Percentiles rank a stretch among this genome's conserved stretches.
phyloP scores from a whole-genome alignment of 2,113 vertebrate species.

The Plotosus lineatus region DNA sequence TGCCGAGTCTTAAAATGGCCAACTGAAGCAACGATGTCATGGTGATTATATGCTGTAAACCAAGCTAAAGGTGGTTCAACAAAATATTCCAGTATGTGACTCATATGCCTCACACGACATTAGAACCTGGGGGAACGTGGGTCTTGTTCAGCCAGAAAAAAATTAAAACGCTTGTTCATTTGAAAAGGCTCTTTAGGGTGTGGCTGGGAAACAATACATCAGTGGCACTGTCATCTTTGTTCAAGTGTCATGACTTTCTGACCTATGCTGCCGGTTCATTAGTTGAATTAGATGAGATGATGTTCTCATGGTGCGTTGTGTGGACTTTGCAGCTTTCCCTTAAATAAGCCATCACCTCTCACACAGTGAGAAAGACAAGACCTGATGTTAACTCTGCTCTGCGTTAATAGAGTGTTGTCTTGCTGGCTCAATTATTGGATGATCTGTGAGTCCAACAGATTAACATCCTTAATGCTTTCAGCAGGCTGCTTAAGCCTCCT shows the following conservation, averaged over 20 bases:
- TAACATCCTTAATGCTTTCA: slow-evolving; percentile 75
- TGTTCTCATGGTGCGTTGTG: slow-evolving; percentile 55
- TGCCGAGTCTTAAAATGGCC: too few species aligned
- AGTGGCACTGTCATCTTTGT: slow-evolving; percentile 34
- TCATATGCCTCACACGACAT: too few species aligned
- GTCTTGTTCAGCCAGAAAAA: slow-evolving; percentile 22
- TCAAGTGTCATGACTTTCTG: slow-evolving; percentile 46
- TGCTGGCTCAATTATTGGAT: slow-evolving; percentile 70
- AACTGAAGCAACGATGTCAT: too few species aligned
- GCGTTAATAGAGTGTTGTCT: slow-evolving; percentile 72
- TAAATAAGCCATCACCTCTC: slow-evolving; percentile 63
- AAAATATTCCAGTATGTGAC: too few species aligned
- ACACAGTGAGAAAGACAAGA: slow-evolving; percentile 44
- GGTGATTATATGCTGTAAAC: too few species aligned
- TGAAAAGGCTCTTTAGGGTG: not conserved
- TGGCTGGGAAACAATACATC: slow-evolving; percentile 32
- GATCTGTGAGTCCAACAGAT: slow-evolving; percentile 79
- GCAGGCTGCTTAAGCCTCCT: slow-evolving; percentile 70
- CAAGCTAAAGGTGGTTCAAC: too few species aligned
- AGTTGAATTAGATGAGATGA: slow-evolving; percentile 49
- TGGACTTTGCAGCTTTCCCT: slow-evolving; percentile 66
- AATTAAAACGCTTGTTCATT: slow-evolving; percentile 42
- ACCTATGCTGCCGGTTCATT: slow-evolving; percentile 40
- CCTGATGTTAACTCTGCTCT: slow-evolving; percentile 64
- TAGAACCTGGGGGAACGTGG: not conserved